These are phyloP conservation scores for Schizopygopsis pylzovi DNA, from an alignment of 2,797 vertebrate species.

Conservation along the genomic window DNA sequence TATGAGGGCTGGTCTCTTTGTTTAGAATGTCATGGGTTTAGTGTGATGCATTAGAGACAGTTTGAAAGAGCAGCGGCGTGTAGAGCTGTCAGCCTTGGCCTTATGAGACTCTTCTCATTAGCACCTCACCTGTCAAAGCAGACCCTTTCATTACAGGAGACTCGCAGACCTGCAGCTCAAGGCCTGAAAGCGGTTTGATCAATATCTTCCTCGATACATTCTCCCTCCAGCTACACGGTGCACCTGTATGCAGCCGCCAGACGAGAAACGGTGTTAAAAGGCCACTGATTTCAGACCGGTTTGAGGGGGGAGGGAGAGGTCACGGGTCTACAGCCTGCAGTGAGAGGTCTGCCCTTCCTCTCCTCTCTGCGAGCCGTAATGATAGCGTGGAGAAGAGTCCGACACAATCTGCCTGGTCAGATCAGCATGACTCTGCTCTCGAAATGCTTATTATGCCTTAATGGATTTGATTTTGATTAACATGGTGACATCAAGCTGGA, in stretches of 20 bases:
- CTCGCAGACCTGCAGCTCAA: too few species aligned
- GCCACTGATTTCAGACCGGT: conserved; percentile 12
- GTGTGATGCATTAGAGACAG: conserved; percentile 50
- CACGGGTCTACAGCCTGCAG: conserved; percentile 25
- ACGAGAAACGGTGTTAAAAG: conserved; percentile 25
- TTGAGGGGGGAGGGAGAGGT: conserved; percentile 12
- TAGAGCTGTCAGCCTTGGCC: conserved; percentile 60
- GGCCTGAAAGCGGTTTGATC: conserved; percentile 49
- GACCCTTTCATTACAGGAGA: conserved; percentile 60
- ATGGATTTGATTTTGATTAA: conserved; percentile 47
- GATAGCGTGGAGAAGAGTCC: neutral
- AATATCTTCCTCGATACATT: conserved; percentile 38
- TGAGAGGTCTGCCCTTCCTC: conserved; percentile 7
- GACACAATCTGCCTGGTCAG: conserved; percentile 7
- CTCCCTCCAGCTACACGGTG: conserved; percentile 4
- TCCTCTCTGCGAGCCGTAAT: conserved; percentile 16
- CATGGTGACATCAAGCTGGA: conserved; percentile 15
- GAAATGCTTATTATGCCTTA: conserved; percentile 32
- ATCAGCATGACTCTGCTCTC: conserved; percentile 26
- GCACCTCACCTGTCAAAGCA: conserved; percentile 59
- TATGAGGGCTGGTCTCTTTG: conserved; percentile 38
- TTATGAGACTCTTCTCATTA: conserved; percentile 62
- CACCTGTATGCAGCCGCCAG: conserved; percentile 3
- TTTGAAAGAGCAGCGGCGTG: conserved; percentile 54
- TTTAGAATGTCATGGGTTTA: conserved; percentile 48